A percentile compares a stretch with the other conserved stretches of the same genome.
Evolutionary conservation across 2,797 vertebrate genomes (phyloP).

Genomic region (Myiothlypis coronata): DNA sequence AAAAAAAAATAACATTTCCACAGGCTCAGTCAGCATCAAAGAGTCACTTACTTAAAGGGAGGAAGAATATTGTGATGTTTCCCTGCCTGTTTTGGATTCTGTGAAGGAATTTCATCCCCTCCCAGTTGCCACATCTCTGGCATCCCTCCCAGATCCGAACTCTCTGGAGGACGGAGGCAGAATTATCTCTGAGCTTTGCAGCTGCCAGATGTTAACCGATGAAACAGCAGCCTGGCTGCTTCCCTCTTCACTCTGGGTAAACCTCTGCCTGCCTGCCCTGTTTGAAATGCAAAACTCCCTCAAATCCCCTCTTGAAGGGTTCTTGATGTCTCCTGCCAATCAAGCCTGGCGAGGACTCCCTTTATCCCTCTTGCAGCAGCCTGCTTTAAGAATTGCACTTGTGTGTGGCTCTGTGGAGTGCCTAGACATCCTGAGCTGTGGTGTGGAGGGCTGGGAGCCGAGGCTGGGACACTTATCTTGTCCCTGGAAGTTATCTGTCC

Average conservation of each 20-base stretch:
- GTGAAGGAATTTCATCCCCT: conserved; percentile 56
- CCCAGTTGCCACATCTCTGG: conserved; percentile 4
- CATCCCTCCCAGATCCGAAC: conserved; percentile 30
- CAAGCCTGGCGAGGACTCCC: background rate
- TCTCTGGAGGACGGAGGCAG: conserved; percentile 35
- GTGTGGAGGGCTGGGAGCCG: background rate
- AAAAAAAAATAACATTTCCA: background rate
- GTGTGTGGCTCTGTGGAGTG: accelerated
- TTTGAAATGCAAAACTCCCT: conserved; percentile 48
- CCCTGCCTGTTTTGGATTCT: conserved; percentile 47
- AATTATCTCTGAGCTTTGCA: conserved; percentile 46
- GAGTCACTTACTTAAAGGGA: background rate
- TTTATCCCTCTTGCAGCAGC: background rate
- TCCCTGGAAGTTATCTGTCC: background rate
- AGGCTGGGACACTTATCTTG: background rate
- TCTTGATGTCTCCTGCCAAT: conserved; percentile 18
- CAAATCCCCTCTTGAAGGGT: background rate
- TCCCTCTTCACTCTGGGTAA: background rate
- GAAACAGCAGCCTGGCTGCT: background rate
- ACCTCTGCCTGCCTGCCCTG: background rate
- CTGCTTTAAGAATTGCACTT: background rate
- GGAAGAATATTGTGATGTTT: conserved; percentile 6
- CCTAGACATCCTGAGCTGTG: background rate
- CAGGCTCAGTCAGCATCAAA: background rate
- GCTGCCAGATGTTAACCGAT: conserved; percentile 40